These are phyloP conservation scores for Chanos chanos DNA, from an alignment of 2,797 vertebrate genomes.

Conservation along the genomic window DNA sequence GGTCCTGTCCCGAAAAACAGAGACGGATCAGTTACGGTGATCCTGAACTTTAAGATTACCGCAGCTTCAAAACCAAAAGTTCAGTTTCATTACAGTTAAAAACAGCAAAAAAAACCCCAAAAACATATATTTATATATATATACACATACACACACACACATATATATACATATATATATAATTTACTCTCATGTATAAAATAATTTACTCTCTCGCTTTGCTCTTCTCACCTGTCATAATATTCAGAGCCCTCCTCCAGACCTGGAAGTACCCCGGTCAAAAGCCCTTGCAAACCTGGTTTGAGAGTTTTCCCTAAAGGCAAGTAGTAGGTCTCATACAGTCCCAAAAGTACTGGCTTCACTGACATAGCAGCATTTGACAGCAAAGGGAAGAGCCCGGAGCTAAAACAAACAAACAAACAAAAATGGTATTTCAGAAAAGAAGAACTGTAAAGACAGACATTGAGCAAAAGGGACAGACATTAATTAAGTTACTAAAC, in stretches of 20 bases:
- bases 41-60: no score
- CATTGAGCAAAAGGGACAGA: neutral
- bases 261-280: slow-evolving; percentile 94
- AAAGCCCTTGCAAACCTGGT: slow-evolving; percentile 93
- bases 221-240: slow-evolving; percentile 85
- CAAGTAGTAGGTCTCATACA: slow-evolving; percentile 96
- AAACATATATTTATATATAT: neutral
- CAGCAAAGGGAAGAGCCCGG: slow-evolving; percentile 95
- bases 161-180: no score
- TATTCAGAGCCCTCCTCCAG: slow-evolving; percentile 98
- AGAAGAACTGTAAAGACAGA: neutral
- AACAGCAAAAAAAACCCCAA: no score
- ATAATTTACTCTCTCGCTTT: neutral
- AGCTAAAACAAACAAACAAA: slow-evolving; percentile 78
- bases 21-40: no score
- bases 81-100: no score
- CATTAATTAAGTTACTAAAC: no score
- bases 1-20: slow-evolving; percentile 70
- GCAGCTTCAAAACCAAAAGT: no score
- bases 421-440: no score
- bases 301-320: slow-evolving; percentile 96
- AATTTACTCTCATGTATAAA: no score
- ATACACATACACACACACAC: neutral
- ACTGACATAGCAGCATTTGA: slow-evolving; percentile 99
- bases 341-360: slow-evolving; percentile 89